phyloP scores from a whole-genome alignment of 2,888 invertebrate species.

The Herminia tarsipennalis region DNA sequence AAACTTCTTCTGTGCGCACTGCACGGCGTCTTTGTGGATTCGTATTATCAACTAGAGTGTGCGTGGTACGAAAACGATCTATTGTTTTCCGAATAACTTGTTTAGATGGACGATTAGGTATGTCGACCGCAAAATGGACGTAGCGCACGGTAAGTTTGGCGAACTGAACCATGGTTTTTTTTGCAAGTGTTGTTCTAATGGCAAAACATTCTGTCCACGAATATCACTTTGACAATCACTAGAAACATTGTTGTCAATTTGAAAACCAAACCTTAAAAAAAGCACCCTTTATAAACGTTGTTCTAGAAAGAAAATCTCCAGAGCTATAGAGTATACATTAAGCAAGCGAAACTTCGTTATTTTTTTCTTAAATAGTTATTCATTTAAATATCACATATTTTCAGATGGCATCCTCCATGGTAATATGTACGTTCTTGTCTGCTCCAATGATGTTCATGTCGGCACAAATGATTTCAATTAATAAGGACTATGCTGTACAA shows the following conservation, averaged over 20 bases:
- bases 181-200: no score
- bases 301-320: no score
- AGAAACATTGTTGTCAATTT: no score
- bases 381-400: constrained; percentile 32
- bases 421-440: constrained; percentile 96
- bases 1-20: not conserved
- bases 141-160: no score
- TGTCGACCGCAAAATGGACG: not conserved
- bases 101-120: not conserved
- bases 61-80: not conserved
- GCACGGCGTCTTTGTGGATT: not conserved
- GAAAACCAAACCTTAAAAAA: no score
- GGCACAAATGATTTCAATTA: constrained; percentile 95
- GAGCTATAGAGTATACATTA: no score
- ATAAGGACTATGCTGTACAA: constrained; percentile 91
- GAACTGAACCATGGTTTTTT: no score
- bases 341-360: no score
- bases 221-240: no score
- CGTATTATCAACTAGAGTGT: not conserved
- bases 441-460: constrained; percentile 98
- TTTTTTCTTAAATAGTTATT: not conserved
- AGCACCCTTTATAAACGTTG: no score
- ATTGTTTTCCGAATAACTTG: not conserved
- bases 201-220: no score
- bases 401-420: constrained; percentile 97